Conservation (phyloP, 2,113 vertebrate species). For the Butastur rufipennis region DNA sequence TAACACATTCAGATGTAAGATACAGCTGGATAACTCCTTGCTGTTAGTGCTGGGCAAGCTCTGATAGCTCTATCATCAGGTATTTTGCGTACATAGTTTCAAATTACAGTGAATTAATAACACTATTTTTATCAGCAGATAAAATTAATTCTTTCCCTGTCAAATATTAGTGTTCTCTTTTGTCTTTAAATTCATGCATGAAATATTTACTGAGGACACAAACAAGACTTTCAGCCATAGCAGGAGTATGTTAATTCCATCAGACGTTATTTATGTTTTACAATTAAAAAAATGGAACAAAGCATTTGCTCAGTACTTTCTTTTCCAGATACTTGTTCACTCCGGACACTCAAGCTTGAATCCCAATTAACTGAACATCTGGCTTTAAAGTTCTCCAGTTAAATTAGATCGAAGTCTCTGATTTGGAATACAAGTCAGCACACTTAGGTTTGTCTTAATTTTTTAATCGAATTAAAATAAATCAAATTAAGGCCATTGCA, state of each 20-base stretch:
- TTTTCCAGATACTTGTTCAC: background rate
- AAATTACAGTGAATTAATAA: conserved; percentile 58
- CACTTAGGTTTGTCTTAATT: background rate
- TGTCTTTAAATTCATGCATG: conserved; percentile 28
- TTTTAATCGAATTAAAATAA: conserved; percentile 17
- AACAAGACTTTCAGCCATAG: conserved; percentile 10
- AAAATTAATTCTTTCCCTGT: conserved; percentile 60
- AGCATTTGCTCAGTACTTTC: background rate
- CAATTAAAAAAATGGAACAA: background rate
- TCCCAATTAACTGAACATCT: background rate
- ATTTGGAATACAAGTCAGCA: background rate
- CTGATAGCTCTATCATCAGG: conserved; percentile 36
- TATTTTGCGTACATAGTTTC: conserved; percentile 11
- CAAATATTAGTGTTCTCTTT: conserved; percentile 19
- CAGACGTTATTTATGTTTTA: conserved; percentile 21
- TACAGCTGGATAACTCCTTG: background rate
- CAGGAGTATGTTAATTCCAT: conserved; percentile 38
- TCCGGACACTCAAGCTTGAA: background rate
- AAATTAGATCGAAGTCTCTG: background rate
- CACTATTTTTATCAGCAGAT: conserved; percentile 22
- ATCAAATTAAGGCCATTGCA: background rate
- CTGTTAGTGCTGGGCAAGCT: conserved; percentile 48
- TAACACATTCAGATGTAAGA: background rate
- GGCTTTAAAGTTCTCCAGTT: background rate
- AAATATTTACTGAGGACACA: background rate